Evolutionary conservation across 92 coral and sea anemone genomes (phyloP).

Genomic region (Palythoa heliodiscus): DNA sequence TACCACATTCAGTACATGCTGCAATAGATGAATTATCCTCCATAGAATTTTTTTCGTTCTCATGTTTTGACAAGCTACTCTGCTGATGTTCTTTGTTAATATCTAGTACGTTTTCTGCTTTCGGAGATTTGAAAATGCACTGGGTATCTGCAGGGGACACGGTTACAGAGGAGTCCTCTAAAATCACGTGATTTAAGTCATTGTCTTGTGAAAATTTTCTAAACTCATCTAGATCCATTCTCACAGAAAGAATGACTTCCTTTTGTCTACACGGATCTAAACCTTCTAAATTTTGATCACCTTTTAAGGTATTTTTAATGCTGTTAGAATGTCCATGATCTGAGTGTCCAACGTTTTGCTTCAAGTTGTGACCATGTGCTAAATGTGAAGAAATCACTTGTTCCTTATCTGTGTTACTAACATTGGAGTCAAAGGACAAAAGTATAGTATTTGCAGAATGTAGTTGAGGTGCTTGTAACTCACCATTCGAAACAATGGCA

Average conservation of each 20-base stretch:
- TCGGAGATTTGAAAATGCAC: not conserved
- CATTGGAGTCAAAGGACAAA: not conserved
- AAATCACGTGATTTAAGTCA: too few species aligned
- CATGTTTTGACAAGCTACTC: not conserved
- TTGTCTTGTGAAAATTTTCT: not conserved
- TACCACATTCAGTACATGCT: not conserved
- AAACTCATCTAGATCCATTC: not conserved
- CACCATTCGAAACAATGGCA: not conserved
- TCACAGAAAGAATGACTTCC: not conserved
- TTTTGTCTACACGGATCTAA: not conserved
- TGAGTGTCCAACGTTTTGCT: not conserved
- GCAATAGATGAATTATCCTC: not conserved
- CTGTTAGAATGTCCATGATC: not conserved
- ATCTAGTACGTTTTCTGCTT: not conserved
- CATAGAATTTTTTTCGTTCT: not conserved
- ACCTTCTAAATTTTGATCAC: not conserved
- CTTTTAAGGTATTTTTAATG: not conserved
- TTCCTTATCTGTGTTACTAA: not conserved
- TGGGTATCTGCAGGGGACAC: not conserved
- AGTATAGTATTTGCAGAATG: not conserved
- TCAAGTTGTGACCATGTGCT: not conserved
- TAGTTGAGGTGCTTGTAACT: not conserved
- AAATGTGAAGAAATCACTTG: not conserved
- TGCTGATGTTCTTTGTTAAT: not conserved
- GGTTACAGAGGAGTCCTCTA: not conserved